These are phyloP conservation scores for Megalops cyprinoides DNA, from an alignment of 2,797 vertebrate species.

Conservation along the genomic window DNA sequence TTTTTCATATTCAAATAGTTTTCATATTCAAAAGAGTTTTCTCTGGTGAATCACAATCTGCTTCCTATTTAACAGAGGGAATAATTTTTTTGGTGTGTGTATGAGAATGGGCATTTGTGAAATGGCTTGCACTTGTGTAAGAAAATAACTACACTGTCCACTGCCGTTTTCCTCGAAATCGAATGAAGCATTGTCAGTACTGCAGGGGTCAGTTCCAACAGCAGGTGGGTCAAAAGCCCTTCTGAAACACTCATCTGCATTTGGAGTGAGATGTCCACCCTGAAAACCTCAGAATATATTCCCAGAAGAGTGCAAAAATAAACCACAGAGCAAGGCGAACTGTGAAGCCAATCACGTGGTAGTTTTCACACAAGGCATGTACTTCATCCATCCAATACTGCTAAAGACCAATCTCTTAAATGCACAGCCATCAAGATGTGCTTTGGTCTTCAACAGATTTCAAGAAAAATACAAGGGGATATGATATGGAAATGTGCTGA, in stretches of 20 bases:
- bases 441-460: no score
- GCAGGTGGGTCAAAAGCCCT: not conserved
- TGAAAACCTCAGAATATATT: not conserved
- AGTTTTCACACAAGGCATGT: no score
- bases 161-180: not conserved
- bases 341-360: not conserved
- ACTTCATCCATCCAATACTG: no score
- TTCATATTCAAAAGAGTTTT: no score
- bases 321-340: not conserved
- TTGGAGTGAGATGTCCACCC: not conserved
- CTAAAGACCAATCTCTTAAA: no score
- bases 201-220: not conserved
- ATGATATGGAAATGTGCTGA: not conserved
- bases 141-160: not conserved
- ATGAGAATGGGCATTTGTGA: not conserved
- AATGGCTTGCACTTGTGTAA: not conserved
- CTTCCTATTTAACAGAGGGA: not conserved
- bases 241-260: not conserved
- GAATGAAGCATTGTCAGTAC: not conserved
- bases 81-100: not conserved
- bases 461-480: not conserved
- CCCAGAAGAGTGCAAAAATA: not conserved
- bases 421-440: no score
- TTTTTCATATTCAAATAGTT: no score
- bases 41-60: no score